Base-by-base conservation (phyloP, 1,140 invertebrate genomes). In the Cotesia typhae region DNA sequence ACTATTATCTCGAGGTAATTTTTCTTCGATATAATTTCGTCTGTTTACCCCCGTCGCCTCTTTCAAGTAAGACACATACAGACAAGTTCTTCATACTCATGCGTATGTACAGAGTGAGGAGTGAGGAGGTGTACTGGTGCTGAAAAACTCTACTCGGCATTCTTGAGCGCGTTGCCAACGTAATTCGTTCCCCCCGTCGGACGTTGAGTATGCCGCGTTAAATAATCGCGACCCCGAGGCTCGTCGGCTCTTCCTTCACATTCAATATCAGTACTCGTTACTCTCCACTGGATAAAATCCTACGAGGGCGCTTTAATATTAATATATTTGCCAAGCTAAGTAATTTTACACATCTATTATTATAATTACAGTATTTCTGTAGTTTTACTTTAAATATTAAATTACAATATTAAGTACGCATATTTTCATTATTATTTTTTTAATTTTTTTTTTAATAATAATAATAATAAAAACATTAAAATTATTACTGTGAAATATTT, bases 1-100 rank as follows among this genome's bases (percentile, higher is more conserved):
- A 84, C 78, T 84, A 84, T 83, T 84, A 83, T 84, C 82, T 82
- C 76, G 79, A 77, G 79, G 80, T 83, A 82, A 84, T 84, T 84
- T 84, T 84, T 83, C 81, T 84, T 83, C 81, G 78, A 83, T 83
- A 82, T 83, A 82, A 84, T 83, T 84, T 83, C 79, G 81, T 83
- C 81, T 83, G 81, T 83, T 84, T 82, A 82, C 80, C 81, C 81
- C 79, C 75, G 75, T 75, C 70, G 7, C 53, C 7, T 28, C 28
- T 28, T 1, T 28, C 2, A 3, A 28, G 28, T 41, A 36, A 37
- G 36, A n/a, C 7, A 61, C n/a, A 17, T 20, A 6, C 7, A 65
- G 7, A 38, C 53, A 28, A 28, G 28, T 28, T 28, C 28, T 28
- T 28, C 28, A 28, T 28, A 53, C 55, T 41, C n/a, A 53, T 59